phyloP scores from a whole-genome alignment of 2,888 invertebrate species.

The Falcaria lacertinaria region DNA sequence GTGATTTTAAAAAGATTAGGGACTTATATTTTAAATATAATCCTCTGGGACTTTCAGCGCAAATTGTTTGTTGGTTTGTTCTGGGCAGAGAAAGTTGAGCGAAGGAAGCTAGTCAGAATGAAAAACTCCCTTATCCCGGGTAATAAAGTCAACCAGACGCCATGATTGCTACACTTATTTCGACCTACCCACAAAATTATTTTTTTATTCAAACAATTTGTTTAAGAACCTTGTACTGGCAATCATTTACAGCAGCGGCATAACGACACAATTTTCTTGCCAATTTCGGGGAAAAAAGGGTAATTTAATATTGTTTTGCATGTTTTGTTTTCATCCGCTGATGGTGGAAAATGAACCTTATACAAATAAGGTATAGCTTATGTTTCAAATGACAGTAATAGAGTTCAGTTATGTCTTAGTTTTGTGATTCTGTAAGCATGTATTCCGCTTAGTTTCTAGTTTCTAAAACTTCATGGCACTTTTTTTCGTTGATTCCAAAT shows the following conservation, averaged over 20 bases:
- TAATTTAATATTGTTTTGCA: slow-evolving; percentile 7
- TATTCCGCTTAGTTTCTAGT: too few relatives aligned
- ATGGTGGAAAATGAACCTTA: not conserved
- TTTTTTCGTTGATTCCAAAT: too few relatives aligned
- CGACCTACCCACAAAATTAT: slow-evolving; percentile 2
- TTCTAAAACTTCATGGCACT: too few relatives aligned
- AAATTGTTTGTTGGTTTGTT: too few relatives aligned
- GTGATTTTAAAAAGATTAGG: too few relatives aligned
- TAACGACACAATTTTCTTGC: slow-evolving; percentile 17
- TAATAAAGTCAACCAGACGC: not conserved
- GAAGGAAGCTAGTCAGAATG: not conserved
- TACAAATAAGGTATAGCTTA: not conserved
- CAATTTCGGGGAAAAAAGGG: slow-evolving; percentile 11
- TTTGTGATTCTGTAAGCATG: too few relatives aligned
- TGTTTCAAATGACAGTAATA: not conserved
- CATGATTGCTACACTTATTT: not conserved
- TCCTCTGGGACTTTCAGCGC: too few relatives aligned
- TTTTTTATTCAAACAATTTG: slow-evolving; percentile 8
- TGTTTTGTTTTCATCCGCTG: not conserved
- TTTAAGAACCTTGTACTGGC: slow-evolving; percentile 8
- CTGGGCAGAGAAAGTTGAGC: too few relatives aligned
- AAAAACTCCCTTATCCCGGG: not conserved
- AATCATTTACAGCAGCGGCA: slow-evolving; percentile 10
- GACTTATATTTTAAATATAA: too few relatives aligned
- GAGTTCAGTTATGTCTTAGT: not conserved